Evolutionary conservation across 2,888 invertebrate genomes (phyloP), one percentile per base, ranked within the genome.

Genomic region (Hesperia comma): DNA sequence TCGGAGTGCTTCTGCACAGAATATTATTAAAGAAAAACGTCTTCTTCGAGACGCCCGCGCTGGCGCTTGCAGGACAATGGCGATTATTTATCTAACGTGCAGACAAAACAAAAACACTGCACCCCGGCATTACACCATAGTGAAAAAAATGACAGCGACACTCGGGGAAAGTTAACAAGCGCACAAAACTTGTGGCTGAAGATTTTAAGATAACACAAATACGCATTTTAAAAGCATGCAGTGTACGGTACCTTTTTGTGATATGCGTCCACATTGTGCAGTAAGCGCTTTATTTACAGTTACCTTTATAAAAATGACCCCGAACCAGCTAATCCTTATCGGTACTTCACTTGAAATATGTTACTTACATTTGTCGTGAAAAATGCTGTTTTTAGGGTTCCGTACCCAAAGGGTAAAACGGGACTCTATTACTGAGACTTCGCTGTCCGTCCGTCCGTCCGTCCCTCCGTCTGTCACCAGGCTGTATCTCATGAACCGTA

Each of bases 101-200:
- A 82, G 83, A 82, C 80, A 79, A 83, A 83, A 86, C 80, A 85
- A 83, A 88, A 88, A 88, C 85, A 85, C 78, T 68, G 75, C 72
- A 71, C 73, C 75, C 77, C 79, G 75, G 83, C 77, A 85, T 84
- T 84, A 84, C 76, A 84, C 82, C 76, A 74, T 71, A 72, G 71
- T 75, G 71, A 78, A 85, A 85, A 87, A 85, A 83, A 77, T 74
- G 72, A 78, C 79, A 80, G 75, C 78, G 78, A 77, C 78, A 75
- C 79, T 80, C 79, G 84, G 83, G 84, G 85, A 88, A 89, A 89
- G 87, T 86, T 84, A 83, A 85, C 83, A 86, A 83, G 81, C 79
- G 84, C 76, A 86, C 82, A 86, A 82, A 80, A 76, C 75, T 69
- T 70, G 58, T 69, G 71, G 71, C 77, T 74, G 74, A 77, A 78